phyloP scores from a whole-genome alignment of 1,140 invertebrate species.

The Trichomalopsis sarcophagae region DNA sequence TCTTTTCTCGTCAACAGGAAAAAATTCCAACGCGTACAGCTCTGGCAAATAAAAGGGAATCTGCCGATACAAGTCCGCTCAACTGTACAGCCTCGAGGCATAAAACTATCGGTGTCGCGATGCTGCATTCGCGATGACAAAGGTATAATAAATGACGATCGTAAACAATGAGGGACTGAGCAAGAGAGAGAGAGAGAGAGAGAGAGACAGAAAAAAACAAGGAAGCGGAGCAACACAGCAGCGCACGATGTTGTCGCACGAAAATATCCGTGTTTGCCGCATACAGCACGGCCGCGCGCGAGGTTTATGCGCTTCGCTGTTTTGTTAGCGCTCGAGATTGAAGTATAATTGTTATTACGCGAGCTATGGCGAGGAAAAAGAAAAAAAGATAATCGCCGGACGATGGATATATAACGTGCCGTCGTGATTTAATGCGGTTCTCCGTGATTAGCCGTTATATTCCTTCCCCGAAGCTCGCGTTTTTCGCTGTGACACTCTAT shows the following conservation, averaged over 20 bases:
- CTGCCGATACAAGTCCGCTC: background rate
- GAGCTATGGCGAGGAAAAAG: background rate
- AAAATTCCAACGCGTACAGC: background rate
- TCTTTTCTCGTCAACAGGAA: background rate
- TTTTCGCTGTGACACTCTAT: too few species aligned
- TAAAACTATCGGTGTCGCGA: background rate
- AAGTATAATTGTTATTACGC: conserved; percentile 5
- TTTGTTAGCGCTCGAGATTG: too few species aligned
- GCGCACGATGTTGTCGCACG: background rate
- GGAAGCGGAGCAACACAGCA: background rate
- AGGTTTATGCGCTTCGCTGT: too few species aligned
- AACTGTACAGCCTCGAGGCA: background rate
- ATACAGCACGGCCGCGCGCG: background rate
- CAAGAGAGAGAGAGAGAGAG: background rate
- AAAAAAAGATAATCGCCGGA: background rate
- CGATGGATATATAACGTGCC: background rate
- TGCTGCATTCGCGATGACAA: conserved; percentile 29
- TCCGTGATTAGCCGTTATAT: too few species aligned
- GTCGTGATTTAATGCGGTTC: too few species aligned
- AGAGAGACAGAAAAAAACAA: background rate
- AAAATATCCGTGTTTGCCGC: background rate
- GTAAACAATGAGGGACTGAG: conserved; percentile 19
- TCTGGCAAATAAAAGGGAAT: background rate
- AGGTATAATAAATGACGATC: conserved; percentile 20
- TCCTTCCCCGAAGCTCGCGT: too few species aligned